Base-by-base conservation (phyloP, 1,140 invertebrate species). In the Drosophila sproati region DNA sequence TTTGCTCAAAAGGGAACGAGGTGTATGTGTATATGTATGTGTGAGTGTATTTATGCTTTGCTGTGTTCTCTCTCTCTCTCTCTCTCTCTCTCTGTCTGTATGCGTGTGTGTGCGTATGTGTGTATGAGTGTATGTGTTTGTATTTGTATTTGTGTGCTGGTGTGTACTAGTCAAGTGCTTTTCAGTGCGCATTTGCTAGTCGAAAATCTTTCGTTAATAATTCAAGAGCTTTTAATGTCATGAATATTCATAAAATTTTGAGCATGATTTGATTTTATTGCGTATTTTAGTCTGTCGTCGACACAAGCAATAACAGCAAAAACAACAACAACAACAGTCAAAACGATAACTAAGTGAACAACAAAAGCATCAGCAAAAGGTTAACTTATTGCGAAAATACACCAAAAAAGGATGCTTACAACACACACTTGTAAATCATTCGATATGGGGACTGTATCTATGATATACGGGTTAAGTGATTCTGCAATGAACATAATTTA, bases 261-360 rank as follows among this genome's bases (percentile, higher is more conserved):
- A 88, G 85, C 85, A 85, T 89, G 85, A 88, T 85, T 88, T 88
- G 86, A 88, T 88, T 88, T 88, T 89, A 88, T 88, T 89, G 85
- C 85, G 80, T 78, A 89, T 88, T 80, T 89, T 74, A 70, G 66
- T 61, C 55, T 70, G 70, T 73, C 76, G 75, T 67, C 72, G 51
- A 39, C 50, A 59, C 20, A 55, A 51, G 61, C 70, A 67, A 47
- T 51, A 80, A 55, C 55, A 41, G n/a, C 55, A 39, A 39, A 32
- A 56, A 43, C 41, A 60, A n/a, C 59, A 48, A 45, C 56, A 63
- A 41, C 47, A 68, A 45, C 47, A 70, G 55, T 20, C 64, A 31
- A 39, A 72, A 45, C 10, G 41, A 54, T 31, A 32, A 43, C n/a
- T 52, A n/a, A 20, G 20, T 20, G 20, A 56, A 43, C 41, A 60